Percentiles rank a stretch among this genome's conserved stretches.
Evolutionary conservation across 2,113 vertebrate species (phyloP).

Genomic region (Murina feae): DNA sequence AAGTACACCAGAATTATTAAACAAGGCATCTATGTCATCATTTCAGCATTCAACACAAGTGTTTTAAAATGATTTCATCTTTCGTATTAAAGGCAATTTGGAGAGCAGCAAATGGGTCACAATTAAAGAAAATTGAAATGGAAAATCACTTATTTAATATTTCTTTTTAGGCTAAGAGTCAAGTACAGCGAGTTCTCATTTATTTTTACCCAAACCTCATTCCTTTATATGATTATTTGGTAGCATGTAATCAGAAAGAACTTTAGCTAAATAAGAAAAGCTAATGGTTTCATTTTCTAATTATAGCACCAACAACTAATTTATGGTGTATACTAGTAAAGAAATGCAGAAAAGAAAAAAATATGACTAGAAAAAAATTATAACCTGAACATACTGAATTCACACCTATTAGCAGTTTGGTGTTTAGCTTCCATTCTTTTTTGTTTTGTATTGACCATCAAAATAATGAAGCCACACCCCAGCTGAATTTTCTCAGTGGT

Average conservation of each 20-base stretch:
- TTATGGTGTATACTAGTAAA: neutral
- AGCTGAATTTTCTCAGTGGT: no score
- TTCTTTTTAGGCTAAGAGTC: conserved; percentile 33
- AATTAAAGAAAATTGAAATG: conserved; percentile 51
- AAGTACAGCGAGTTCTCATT: conserved; percentile 11
- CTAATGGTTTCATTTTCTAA: neutral
- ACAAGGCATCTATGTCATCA: neutral
- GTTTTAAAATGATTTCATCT: conserved; percentile 51
- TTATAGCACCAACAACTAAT: neutral
- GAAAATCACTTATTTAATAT: conserved; percentile 42
- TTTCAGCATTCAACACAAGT: neutral
- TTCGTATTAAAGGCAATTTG: conserved; percentile 50
- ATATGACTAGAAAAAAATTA: neutral
- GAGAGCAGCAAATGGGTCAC: conserved; percentile 9
- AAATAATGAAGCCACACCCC: neutral
- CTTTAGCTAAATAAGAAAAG: neutral
- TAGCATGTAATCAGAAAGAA: neutral
- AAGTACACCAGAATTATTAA: conserved; percentile 11
- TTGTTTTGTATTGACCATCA: neutral
- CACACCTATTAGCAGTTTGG: neutral
- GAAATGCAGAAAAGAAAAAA: neutral
- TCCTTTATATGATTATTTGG: neutral
- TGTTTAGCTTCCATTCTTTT: neutral
- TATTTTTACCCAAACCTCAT: conserved; percentile 34
- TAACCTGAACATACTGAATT: neutral